A percentile compares a stretch with the other conserved stretches of the same genome.
These are phyloP conservation scores for Acleris cristana DNA, from an alignment of 2,888 invertebrate species.

Conservation along the genomic window DNA sequence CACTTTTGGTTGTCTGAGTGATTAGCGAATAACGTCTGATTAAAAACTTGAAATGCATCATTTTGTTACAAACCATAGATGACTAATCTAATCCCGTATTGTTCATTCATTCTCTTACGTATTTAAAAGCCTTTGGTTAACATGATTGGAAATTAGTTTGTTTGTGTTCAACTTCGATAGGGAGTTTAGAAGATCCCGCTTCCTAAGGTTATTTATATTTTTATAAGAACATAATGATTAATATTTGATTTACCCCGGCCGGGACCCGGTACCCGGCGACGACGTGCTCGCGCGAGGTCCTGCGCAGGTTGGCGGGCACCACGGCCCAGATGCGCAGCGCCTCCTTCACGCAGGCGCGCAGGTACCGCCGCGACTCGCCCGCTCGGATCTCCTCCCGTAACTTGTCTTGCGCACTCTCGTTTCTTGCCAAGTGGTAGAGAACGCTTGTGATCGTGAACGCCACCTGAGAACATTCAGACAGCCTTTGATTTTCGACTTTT, in stretches of 20 bases:
- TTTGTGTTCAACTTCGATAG: too few relatives aligned
- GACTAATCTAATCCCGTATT: too few relatives aligned
- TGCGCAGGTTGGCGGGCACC: constrained; percentile 65
- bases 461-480: constrained; percentile 59
- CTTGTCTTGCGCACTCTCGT: constrained; percentile 81
- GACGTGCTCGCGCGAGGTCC: constrained; percentile 67
- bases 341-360: constrained; percentile 87
- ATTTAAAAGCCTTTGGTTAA: too few relatives aligned
- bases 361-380: constrained; percentile 64
- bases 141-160: too few relatives aligned
- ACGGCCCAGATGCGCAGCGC: constrained; percentile 75
- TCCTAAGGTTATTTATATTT: too few relatives aligned
- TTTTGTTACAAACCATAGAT: too few relatives aligned
- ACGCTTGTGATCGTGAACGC: constrained; percentile 65
- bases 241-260: constrained; percentile 64
- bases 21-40: too few relatives aligned
- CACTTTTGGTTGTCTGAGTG: too few relatives aligned
- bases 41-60: too few relatives aligned
- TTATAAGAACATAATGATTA: too few relatives aligned
- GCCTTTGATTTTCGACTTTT: background rate
- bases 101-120: too few relatives aligned
- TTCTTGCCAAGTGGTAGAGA: constrained; percentile 81
- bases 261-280: constrained; percentile 73
- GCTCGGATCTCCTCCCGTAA: constrained; percentile 64
- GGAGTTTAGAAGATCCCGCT: too few relatives aligned